A percentile compares a stretch with the other conserved stretches of the same genome.
Conservation (phyloP, 2,113 vertebrate species). For the Gopherus flavomarginatus region DNA sequence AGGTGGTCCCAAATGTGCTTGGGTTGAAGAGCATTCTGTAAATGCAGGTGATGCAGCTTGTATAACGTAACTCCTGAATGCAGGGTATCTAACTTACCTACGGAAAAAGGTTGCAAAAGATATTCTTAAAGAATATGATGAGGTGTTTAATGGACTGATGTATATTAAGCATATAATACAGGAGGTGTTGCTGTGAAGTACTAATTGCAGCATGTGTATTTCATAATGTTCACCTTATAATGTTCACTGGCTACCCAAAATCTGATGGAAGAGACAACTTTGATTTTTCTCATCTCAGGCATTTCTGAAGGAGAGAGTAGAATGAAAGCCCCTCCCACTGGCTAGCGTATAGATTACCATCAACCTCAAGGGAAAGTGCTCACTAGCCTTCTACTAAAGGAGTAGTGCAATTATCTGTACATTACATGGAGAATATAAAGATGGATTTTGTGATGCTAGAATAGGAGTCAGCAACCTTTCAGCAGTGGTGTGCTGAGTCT, state of each 20-base stretch:
- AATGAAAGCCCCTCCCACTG: neutral
- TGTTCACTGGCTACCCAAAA: neutral
- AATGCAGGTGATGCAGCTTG: neutral
- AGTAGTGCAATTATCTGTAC: neutral
- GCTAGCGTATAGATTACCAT: neutral
- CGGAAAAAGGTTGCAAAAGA: neutral
- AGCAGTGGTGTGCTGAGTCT: too few relatives aligned
- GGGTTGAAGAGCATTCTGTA: neutral
- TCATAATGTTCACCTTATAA: neutral
- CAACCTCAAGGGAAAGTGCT: neutral
- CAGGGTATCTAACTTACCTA: neutral
- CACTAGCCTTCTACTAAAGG: neutral
- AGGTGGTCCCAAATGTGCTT: neutral
- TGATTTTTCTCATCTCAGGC: neutral
- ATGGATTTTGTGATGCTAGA: neutral
- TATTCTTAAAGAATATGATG: neutral
- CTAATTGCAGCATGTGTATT: constrained; percentile 7
- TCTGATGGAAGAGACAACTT: neutral
- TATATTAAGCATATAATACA: neutral
- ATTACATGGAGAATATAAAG: neutral
- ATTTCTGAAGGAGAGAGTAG: neutral
- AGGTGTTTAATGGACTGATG: neutral
- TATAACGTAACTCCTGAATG: neutral
- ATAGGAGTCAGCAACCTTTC: too few relatives aligned
- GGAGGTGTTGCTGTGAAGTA: neutral